Evolutionary conservation across 2,797 vertebrate species (phyloP).

Genomic region (Pterois miles): DNA sequence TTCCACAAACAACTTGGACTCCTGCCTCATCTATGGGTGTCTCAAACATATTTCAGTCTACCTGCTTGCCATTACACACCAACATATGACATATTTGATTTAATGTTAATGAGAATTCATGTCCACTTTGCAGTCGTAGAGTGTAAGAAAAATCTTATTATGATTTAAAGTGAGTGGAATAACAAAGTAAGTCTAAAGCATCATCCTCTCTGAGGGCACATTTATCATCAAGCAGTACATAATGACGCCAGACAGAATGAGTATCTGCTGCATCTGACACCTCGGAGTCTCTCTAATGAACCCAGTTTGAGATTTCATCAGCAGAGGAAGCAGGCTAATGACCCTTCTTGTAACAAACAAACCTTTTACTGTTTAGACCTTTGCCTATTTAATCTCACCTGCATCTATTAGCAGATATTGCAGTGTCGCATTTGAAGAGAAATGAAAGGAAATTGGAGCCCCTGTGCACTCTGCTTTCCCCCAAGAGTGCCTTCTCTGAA

Average conservation of each 20-base stretch:
- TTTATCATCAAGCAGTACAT: background rate
- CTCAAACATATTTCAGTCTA: background rate
- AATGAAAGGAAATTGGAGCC: background rate
- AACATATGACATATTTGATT: background rate
- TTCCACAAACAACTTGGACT: background rate
- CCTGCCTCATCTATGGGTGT: background rate
- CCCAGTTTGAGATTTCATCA: constrained; percentile 32
- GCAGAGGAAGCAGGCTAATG: constrained; percentile 14
- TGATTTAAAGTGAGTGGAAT: background rate
- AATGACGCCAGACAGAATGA: constrained; percentile 4
- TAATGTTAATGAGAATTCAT: background rate
- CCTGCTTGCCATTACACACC: background rate
- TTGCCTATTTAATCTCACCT: constrained; percentile 14
- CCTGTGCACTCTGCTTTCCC: background rate
- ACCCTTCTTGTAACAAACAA: constrained; percentile 40
- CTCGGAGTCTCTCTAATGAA: constrained; percentile 35
- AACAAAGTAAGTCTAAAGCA: background rate
- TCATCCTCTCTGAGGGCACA: background rate
- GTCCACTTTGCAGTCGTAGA: background rate
- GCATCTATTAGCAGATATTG: constrained; percentile 1
- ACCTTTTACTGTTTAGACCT: constrained; percentile 5
- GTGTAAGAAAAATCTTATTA: background rate
- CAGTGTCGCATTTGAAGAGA: background rate
- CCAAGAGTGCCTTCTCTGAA: background rate
- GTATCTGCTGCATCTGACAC: background rate